These are phyloP conservation scores for Alaudala cheleensis DNA, from an alignment of 2,113 vertebrate genomes.

Conservation along the genomic window DNA sequence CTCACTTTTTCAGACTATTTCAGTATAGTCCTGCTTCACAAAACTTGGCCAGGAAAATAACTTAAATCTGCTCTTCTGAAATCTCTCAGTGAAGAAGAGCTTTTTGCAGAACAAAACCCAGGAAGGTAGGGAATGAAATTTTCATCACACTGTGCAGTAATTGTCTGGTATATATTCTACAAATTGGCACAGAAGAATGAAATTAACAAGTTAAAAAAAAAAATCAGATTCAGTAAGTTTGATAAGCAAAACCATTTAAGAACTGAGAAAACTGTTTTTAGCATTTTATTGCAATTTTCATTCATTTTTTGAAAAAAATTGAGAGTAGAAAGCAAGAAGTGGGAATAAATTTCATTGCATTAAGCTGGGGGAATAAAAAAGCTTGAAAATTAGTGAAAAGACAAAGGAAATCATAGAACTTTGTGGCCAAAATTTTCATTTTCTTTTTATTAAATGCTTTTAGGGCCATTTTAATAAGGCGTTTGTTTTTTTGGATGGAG, in stretches of 20 bases:
- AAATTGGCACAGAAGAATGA: background rate
- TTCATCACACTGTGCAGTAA: background rate
- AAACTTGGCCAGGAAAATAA: background rate
- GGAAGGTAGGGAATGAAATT: background rate
- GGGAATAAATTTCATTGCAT: background rate
- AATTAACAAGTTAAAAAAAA: background rate
- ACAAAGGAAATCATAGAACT: background rate
- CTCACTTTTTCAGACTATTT: background rate
- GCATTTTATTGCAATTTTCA: background rate
- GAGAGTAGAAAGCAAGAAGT: background rate
- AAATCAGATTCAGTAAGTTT: background rate
- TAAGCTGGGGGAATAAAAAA: background rate
- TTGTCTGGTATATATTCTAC: background rate
- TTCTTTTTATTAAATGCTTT: background rate
- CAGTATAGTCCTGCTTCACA: background rate
- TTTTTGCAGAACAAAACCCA: background rate
- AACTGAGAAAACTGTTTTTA: background rate
- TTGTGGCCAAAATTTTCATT: background rate
- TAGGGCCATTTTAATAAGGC: background rate
- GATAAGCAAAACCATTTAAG: background rate
- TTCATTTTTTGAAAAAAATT: background rate
- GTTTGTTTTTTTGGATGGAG: accelerated
- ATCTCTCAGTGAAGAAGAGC: background rate
- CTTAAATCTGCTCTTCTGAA: background rate
- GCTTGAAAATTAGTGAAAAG: background rate